phyloP scores from a whole-genome alignment of 2,888 invertebrate species.

The Dysmachus trigonus region DNA sequence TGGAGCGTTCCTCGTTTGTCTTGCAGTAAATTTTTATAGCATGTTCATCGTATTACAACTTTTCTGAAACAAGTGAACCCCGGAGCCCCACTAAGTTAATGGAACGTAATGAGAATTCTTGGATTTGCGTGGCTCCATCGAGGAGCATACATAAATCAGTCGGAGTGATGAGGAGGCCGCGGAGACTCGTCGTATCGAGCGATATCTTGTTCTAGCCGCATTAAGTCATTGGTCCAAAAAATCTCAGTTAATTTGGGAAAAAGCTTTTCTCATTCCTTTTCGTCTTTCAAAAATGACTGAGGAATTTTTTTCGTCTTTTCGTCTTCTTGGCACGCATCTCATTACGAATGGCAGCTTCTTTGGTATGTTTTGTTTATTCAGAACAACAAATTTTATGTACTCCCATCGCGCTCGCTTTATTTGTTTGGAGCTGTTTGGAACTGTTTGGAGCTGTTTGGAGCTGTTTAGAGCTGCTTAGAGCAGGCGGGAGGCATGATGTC shows the following conservation, averaged over 20 bases:
- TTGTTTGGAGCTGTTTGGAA: not conserved
- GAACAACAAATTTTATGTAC: constrained; percentile 35
- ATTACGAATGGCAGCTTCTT: not conserved
- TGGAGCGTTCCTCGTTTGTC: not conserved
- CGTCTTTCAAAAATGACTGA: not conserved
- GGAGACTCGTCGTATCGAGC: not conserved
- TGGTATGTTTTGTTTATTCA: constrained; percentile 41
- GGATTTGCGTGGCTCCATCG: constrained; percentile 23
- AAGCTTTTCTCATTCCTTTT: constrained; percentile 37
- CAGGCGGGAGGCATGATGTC: not conserved
- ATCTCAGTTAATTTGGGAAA: constrained; percentile 50
- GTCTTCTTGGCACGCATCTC: constrained; percentile 39
- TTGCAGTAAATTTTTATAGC: constrained; percentile 19
- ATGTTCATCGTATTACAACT: constrained; percentile 27
- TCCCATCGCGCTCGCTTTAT: constrained; percentile 2
- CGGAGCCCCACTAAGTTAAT: constrained; percentile 30
- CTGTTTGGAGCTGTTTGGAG: not conserved
- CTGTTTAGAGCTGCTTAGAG: too few relatives aligned
- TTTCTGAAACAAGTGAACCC: constrained; percentile 14
- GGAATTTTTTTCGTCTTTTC: not conserved
- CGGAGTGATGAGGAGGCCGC: not conserved
- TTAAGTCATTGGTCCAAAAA: constrained; percentile 43
- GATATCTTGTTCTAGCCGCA: not conserved
- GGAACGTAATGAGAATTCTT: constrained; percentile 32
- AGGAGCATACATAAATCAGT: constrained; percentile 14